Evolutionary conservation across 2,113 vertebrate genomes (phyloP).

Genomic region (Origma solitaria): DNA sequence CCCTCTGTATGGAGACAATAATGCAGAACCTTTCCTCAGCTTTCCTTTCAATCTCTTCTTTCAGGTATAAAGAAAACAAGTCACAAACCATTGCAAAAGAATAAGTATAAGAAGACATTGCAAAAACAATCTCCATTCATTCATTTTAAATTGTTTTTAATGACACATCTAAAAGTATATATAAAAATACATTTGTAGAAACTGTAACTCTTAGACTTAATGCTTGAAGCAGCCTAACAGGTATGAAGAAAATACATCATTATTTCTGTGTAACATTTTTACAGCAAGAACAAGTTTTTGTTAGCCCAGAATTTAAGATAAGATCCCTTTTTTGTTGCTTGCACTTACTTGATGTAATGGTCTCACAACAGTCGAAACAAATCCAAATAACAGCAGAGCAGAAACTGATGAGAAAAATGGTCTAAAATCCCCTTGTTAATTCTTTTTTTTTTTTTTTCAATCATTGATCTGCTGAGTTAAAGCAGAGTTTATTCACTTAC

Average conservation of each 20-base stretch:
- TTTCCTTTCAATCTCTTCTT: not conserved
- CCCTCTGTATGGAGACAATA: not conserved
- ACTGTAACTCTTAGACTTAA: not conserved
- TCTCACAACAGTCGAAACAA: not conserved
- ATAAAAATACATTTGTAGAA: not conserved
- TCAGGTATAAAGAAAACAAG: not conserved
- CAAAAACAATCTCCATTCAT: not conserved
- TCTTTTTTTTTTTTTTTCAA: not conserved
- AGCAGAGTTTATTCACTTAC: not conserved
- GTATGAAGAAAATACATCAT: not conserved
- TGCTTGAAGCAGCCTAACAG: not conserved
- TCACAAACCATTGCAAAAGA: not conserved
- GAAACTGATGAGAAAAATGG: not conserved
- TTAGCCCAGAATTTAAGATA: not conserved
- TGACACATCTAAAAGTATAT: not conserved
- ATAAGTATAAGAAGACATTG: not conserved
- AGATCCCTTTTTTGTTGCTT: not conserved
- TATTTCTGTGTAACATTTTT: not conserved
- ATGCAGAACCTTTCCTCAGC: not conserved
- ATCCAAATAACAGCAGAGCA: not conserved
- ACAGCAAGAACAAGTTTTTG: not conserved
- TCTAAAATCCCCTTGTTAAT: not conserved
- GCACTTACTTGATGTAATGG: not conserved
- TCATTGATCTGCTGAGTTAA: not conserved
- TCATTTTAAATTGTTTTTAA: not conserved